Evolutionary conservation across 1,140 invertebrate species (phyloP).

Genomic region (Microvelia longipes): DNA sequence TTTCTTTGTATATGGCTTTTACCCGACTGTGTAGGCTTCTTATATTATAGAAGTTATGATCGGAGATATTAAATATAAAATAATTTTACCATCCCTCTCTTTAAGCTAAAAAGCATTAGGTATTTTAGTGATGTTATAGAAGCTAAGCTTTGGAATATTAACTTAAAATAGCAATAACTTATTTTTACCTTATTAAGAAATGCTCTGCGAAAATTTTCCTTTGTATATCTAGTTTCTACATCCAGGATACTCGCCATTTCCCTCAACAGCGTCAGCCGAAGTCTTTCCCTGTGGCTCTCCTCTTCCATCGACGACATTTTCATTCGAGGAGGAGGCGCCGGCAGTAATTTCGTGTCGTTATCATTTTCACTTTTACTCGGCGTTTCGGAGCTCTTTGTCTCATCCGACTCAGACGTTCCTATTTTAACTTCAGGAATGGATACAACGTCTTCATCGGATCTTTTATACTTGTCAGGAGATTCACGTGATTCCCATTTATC

Average conservation of each 20-base stretch:
- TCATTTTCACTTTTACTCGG: neutral
- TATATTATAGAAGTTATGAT: too few species aligned
- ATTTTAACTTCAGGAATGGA: neutral
- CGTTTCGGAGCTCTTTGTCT: neutral
- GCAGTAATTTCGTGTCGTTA: neutral
- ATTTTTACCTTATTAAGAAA: conserved; percentile 47
- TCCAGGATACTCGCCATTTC: conserved; percentile 43
- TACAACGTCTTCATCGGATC: neutral
- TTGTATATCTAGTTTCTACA: conserved; percentile 35
- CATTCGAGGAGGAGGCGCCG: neutral
- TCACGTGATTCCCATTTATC: neutral
- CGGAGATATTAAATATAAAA: too few species aligned
- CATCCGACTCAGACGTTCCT: neutral
- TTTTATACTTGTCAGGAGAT: neutral
- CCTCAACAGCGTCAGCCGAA: conserved; percentile 37
- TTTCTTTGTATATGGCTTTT: too few species aligned
- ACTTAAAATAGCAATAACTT: neutral
- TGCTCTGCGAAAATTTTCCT: conserved; percentile 41
- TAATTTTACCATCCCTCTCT: too few species aligned
- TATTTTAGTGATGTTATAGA: too few species aligned
- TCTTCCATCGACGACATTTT: conserved; percentile 47
- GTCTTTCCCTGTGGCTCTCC: conserved; percentile 42
- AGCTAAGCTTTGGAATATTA: too few species aligned
- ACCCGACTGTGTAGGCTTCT: too few species aligned
- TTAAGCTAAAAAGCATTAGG: too few species aligned